Evolutionary conservation across 2,113 vertebrate genomes (phyloP).

Genomic region (Callopanchax toddi): DNA sequence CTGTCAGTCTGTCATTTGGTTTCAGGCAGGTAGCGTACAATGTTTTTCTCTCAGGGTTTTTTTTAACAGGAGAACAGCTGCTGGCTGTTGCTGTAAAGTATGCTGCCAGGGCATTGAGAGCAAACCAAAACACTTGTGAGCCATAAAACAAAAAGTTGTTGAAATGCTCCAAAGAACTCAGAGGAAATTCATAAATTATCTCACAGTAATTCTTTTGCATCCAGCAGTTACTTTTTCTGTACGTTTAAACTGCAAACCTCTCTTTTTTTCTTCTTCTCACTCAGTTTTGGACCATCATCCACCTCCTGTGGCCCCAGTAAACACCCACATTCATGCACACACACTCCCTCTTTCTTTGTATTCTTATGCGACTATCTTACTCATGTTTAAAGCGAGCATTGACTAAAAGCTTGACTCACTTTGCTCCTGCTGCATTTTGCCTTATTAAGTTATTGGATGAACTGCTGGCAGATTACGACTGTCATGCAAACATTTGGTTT

Average conservation of each 20-base stretch:
- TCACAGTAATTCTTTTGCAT: neutral
- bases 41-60: neutral
- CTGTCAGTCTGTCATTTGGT: neutral
- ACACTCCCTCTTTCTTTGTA: constrained; percentile 6
- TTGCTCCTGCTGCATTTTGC: constrained; percentile 65
- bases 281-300: constrained; percentile 17
- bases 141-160: constrained; percentile 20
- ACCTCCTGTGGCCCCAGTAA: constrained; percentile 4
- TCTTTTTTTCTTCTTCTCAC: constrained; percentile 13
- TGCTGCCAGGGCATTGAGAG: neutral
- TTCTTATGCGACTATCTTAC: constrained; percentile 43
- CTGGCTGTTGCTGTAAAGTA: constrained; percentile 1
- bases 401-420: constrained; percentile 68
- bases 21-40: neutral
- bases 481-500: constrained; percentile 59
- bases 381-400: constrained; percentile 68
- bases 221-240: constrained; percentile 3
- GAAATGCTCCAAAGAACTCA: neutral
- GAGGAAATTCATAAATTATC: neutral
- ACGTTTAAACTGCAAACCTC: constrained; percentile 1
- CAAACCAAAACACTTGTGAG: constrained; percentile 17
- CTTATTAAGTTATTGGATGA: constrained; percentile 76
- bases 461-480: constrained; percentile 47
- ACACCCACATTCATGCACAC: constrained; percentile 11
- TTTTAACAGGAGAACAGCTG: neutral